These are phyloP conservation scores for Climacteris rufus DNA, from an alignment of 2,113 vertebrate genomes.

Conservation along the genomic window DNA sequence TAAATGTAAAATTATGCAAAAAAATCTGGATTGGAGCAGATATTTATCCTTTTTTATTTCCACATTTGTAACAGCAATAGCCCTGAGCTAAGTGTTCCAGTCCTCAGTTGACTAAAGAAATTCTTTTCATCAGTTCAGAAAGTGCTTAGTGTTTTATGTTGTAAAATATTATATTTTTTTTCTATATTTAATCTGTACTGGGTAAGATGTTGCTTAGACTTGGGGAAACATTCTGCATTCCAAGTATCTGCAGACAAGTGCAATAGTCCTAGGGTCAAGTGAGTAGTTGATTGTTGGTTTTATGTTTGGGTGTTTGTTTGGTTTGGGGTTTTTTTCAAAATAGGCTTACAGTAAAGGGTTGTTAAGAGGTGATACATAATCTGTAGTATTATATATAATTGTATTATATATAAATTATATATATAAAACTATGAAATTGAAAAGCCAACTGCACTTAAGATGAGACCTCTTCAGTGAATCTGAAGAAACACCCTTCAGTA, in stretches of 20 bases:
- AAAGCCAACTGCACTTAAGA: background rate
- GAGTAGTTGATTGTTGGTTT: background rate
- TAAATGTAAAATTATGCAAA: background rate
- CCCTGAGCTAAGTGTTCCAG: background rate
- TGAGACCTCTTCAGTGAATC: background rate
- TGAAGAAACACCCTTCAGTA: background rate
- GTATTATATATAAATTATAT: background rate
- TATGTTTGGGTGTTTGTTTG: background rate
- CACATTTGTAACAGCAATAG: background rate
- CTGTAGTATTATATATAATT: background rate
- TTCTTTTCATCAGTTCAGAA: constrained; percentile 11
- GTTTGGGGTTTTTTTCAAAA: background rate
- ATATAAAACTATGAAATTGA: background rate
- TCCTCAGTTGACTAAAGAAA: constrained; percentile 10
- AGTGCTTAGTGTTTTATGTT: background rate
- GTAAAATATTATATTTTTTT: constrained; percentile 23
- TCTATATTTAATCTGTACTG: background rate
- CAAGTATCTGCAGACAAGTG: background rate
- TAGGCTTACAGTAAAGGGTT: background rate
- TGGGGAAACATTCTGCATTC: background rate
- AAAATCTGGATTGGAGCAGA: background rate
- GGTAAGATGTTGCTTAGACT: background rate
- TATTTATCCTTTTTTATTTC: background rate
- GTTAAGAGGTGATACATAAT: background rate
- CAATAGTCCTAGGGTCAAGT: background rate